These are phyloP conservation scores for Pteruthius melanotis DNA, from an alignment of 2,113 vertebrate species.

Conservation along the genomic window DNA sequence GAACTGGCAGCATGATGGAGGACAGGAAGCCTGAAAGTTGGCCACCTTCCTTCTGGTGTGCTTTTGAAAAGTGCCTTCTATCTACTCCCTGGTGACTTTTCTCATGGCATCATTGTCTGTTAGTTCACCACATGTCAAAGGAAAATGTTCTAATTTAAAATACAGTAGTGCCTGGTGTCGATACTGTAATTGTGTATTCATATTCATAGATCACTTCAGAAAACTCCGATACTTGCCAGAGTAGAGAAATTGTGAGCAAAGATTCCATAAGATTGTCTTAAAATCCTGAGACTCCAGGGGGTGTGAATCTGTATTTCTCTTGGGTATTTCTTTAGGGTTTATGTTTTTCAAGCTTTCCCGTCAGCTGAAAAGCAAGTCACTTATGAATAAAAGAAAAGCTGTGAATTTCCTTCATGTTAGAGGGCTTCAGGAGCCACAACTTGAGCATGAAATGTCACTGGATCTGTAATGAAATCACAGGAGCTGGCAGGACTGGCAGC, in stretches of 20 bases:
- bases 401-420: background rate
- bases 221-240: background rate
- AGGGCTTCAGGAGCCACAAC: background rate
- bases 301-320: background rate
- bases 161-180: background rate
- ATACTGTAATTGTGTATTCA: background rate
- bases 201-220: background rate
- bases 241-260: background rate
- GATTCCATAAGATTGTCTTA: background rate
- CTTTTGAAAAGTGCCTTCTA: background rate
- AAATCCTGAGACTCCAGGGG: background rate
- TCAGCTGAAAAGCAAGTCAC: background rate
- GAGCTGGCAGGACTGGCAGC: background rate
- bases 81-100: background rate
- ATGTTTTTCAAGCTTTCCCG: background rate
- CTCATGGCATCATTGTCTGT: background rate
- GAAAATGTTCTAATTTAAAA: conserved; percentile 4
- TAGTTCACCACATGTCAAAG: background rate
- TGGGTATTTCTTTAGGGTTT: background rate
- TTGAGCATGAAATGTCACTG: conserved; percentile 3
- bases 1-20: background rate
- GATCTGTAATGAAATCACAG: background rate
- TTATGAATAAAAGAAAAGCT: conserved; percentile 30
- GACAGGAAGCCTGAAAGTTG: background rate
- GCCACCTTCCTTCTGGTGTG: background rate